phyloP scores from a whole-genome alignment of 2,113 vertebrate genomes.

The Brachypodius melanocephalos region DNA sequence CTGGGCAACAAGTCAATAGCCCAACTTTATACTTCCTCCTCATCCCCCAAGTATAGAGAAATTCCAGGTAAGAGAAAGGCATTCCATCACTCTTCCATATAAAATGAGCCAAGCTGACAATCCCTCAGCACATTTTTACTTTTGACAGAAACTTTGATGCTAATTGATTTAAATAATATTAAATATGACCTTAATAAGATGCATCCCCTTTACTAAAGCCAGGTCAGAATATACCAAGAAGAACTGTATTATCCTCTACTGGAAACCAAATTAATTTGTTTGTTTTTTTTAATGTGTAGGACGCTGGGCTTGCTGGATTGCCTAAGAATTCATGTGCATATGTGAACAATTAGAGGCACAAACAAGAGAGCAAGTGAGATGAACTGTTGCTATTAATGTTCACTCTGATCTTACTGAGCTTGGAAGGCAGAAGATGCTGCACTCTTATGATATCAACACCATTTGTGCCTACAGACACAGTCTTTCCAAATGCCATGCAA shows the following conservation, averaged over 20 bases:
- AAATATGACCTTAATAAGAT: background rate
- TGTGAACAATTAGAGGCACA: background rate
- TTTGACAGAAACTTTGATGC: background rate
- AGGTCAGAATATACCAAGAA: background rate
- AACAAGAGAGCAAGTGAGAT: background rate
- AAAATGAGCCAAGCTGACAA: background rate
- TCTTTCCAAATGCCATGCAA: background rate
- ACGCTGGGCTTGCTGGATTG: background rate
- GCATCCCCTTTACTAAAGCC: background rate
- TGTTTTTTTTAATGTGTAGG: background rate
- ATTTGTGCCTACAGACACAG: background rate
- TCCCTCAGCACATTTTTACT: background rate
- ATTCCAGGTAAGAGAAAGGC: background rate
- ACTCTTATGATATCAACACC: background rate
- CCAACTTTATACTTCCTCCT: background rate
- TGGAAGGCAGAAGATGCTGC: background rate
- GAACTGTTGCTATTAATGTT: background rate
- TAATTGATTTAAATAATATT: background rate
- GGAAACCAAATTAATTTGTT: background rate
- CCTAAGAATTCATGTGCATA: background rate
- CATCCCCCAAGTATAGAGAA: fast-evolving
- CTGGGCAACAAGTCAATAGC: background rate
- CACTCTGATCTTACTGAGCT: background rate
- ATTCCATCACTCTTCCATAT: background rate
- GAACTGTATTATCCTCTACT: background rate